Evolutionary conservation across 2,888 invertebrate genomes (phyloP).

Genomic region (Fragum whitleyi): DNA sequence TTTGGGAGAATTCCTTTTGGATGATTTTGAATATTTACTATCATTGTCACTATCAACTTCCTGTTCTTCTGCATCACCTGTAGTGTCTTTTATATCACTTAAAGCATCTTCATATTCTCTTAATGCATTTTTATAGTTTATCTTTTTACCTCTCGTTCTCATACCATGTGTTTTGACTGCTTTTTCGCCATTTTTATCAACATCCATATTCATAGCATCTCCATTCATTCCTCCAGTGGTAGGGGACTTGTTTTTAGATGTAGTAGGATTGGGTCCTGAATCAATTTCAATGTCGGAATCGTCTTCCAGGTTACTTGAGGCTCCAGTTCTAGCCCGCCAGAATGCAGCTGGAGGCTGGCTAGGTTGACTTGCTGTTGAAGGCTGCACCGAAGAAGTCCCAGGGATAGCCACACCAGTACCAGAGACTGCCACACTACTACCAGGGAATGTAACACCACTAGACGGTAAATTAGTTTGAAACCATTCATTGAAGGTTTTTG

Average conservation of each 20-base stretch:
- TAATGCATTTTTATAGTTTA: conserved; percentile 5
- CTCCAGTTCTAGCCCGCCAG: conserved; percentile 16
- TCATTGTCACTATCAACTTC: neutral
- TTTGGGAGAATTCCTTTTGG: conserved; percentile 2
- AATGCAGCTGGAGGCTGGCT: conserved; percentile 12
- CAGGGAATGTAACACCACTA: neutral
- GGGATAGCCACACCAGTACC: neutral
- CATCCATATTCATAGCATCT: neutral
- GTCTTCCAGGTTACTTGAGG: conserved; percentile 29
- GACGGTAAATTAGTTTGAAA: neutral
- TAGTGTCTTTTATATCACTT: neutral
- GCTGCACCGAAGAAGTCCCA: neutral
- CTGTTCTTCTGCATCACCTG: neutral
- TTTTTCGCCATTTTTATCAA: neutral
- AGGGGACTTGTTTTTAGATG: too few species aligned
- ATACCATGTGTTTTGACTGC: neutral
- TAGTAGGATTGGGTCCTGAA: neutral
- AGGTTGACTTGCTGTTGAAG: neutral
- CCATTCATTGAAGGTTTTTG: neutral
- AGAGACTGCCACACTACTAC: too few species aligned
- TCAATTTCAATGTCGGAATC: conserved; percentile 58
- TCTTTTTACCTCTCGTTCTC: conserved; percentile 15
- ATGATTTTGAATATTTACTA: neutral
- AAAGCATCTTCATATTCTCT: conserved; percentile 9
- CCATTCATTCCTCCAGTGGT: neutral